Conservation (phyloP, 1,140 invertebrate genomes). For the Octopus sinensis region DNA sequence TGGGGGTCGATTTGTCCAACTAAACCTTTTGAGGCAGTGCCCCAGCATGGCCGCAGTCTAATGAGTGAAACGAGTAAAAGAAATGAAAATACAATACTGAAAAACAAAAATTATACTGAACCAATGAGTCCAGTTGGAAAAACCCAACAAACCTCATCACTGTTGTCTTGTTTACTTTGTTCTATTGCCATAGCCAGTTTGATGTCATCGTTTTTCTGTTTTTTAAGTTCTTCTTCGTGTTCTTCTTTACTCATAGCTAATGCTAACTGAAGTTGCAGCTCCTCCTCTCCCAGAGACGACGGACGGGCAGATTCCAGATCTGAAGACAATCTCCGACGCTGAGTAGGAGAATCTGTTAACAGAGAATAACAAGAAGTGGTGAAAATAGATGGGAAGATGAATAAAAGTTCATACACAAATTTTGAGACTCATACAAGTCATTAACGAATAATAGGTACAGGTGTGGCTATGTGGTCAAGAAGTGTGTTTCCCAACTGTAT, state of each 20-base stretch:
- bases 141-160: slow-evolving; percentile 29
- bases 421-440: too few relatives aligned
- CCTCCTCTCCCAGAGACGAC: slow-evolving; percentile 94
- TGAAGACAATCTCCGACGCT: slow-evolving; percentile 54
- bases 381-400: background rate
- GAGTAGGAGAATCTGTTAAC: slow-evolving; percentile 37
- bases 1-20: too few relatives aligned
- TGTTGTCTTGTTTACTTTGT: slow-evolving; percentile 81
- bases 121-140: background rate
- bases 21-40: too few relatives aligned
- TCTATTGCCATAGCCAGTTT: slow-evolving; percentile 84
- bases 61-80: too few relatives aligned
- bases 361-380: slow-evolving; percentile 4
- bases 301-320: slow-evolving; percentile 91
- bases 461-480: too few relatives aligned
- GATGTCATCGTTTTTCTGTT: slow-evolving; percentile 73
- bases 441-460: too few relatives aligned
- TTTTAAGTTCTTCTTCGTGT: slow-evolving; percentile 92
- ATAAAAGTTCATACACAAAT: too few relatives aligned
- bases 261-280: slow-evolving; percentile 94
- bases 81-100: too few relatives aligned
- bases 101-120: too few relatives aligned
- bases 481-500: too few relatives aligned
- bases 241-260: slow-evolving; percentile 98
- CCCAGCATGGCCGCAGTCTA: too few relatives aligned